Conservation (phyloP, 2,113 vertebrate genomes). For the Eurypyga helias region DNA sequence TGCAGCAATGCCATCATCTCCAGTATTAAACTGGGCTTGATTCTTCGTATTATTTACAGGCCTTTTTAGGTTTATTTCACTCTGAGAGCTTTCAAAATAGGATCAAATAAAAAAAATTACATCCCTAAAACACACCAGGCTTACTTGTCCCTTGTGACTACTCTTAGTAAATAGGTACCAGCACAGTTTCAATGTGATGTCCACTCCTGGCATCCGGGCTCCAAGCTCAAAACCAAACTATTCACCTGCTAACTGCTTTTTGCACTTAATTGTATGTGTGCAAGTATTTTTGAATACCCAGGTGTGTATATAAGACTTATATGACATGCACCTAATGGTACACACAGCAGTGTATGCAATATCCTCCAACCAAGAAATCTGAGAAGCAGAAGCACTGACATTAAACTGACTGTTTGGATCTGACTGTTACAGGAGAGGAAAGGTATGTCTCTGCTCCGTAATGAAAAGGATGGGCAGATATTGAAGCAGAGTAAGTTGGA, state of each 20-base stretch:
- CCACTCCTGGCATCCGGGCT: neutral
- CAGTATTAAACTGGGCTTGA: neutral
- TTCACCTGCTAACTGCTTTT: neutral
- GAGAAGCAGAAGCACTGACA: neutral
- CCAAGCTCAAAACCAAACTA: neutral
- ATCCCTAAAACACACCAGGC: neutral
- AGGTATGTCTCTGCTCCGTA: conserved; percentile 38
- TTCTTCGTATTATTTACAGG: neutral
- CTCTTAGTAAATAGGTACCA: neutral
- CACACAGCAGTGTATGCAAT: neutral
- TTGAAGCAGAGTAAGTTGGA: conserved; percentile 52
- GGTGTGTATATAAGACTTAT: neutral
- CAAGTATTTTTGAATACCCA: neutral
- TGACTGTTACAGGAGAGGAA: conserved; percentile 18
- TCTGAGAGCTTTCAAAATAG: neutral
- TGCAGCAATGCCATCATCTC: neutral
- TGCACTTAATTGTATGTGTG: neutral
- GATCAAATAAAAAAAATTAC: neutral
- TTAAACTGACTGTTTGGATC: conserved; percentile 58
- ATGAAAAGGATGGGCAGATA: conserved; percentile 72
- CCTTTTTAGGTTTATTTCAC: neutral
- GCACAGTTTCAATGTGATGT: fast-evolving
- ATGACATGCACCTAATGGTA: neutral
- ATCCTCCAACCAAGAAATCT: neutral
- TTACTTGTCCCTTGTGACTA: neutral